Percentiles rank a stretch among this genome's conserved stretches.
Evolutionary conservation across 2,797 vertebrate genomes (phyloP).

Genomic region (Myripristis murdjan): DNA sequence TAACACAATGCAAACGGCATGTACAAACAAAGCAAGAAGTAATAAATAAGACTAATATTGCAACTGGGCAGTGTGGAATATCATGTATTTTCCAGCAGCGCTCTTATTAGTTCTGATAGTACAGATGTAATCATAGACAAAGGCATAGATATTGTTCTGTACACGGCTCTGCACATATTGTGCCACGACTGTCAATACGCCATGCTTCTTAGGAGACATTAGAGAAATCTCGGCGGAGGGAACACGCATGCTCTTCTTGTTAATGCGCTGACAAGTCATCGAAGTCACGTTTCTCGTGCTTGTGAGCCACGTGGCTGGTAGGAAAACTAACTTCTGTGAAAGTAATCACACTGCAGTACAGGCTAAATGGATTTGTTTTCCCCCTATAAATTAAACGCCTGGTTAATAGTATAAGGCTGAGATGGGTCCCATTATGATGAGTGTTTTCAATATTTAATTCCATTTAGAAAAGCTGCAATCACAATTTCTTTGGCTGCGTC

Average conservation of each 20-base stretch:
- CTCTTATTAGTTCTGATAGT: not conserved
- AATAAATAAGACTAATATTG: not conserved
- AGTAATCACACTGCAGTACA: constrained; percentile 18
- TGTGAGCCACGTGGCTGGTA: constrained; percentile 6
- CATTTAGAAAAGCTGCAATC: not conserved
- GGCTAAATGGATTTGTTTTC: not conserved
- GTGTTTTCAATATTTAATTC: constrained; percentile 4
- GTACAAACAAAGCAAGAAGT: not conserved
- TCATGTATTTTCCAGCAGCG: not conserved
- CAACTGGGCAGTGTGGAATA: not conserved
- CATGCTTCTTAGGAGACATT: not conserved
- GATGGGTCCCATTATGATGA: constrained; percentile 5
- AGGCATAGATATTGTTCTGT: not conserved
- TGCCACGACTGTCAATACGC: not conserved
- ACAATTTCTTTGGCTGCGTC: not conserved
- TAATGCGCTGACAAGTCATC: not conserved
- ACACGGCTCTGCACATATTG: not conserved
- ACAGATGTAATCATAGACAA: not conserved
- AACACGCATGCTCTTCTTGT: not conserved
- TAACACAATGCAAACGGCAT: not conserved
- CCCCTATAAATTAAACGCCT: not conserved
- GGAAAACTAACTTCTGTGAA: not conserved
- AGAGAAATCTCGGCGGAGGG: not conserved
- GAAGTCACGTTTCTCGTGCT: not conserved
- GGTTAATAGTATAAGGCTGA: constrained; percentile 6